Evolutionary conservation across 1,140 invertebrate genomes (phyloP).

Genomic region (Procambarus clarkii): DNA sequence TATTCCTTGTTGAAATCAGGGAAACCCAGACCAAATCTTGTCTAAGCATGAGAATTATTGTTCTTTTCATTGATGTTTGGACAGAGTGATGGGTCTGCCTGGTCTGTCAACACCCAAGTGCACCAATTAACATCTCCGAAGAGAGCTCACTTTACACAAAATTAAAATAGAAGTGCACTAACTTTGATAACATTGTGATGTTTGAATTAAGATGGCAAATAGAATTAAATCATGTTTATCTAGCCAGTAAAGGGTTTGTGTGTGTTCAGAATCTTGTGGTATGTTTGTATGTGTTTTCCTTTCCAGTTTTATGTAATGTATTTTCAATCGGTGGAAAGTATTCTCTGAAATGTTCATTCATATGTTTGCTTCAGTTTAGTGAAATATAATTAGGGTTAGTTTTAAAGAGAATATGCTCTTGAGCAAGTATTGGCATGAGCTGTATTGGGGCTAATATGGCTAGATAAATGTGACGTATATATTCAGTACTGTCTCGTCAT

Average conservation of each 20-base stretch:
- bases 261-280: neutral
- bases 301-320: too few relatives aligned
- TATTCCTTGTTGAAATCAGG: neutral
- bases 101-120: neutral
- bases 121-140: neutral
- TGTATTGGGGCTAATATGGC: too few relatives aligned
- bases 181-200: neutral
- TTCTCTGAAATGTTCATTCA: too few relatives aligned
- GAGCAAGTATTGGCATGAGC: too few relatives aligned
- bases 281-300: neutral
- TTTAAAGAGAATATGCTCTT: too few relatives aligned
- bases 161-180: neutral
- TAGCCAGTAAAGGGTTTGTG: neutral
- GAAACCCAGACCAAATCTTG: neutral
- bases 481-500: neutral
- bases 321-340: too few relatives aligned
- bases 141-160: neutral
- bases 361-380: too few relatives aligned
- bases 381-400: too few relatives aligned
- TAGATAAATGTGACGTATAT: constrained; percentile 20
- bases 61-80: neutral
- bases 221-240: neutral
- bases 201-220: neutral
- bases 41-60: neutral
- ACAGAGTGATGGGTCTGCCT: neutral